These are phyloP conservation scores for Oeneis ivallda DNA, from an alignment of 2,888 invertebrate genomes.

Conservation along the genomic window DNA sequence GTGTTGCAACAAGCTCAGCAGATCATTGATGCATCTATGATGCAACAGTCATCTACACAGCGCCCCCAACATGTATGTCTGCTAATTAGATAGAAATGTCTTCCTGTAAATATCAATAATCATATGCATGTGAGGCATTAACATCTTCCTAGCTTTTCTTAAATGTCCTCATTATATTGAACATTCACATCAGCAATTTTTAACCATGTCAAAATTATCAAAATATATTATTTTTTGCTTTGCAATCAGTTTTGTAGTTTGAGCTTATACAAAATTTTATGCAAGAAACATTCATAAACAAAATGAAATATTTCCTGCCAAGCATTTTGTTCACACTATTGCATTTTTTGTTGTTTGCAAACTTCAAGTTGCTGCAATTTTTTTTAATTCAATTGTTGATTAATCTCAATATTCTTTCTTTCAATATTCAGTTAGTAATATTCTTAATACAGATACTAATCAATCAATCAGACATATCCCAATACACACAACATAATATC, in stretches of 20 bases:
- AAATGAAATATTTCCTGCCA: not conserved
- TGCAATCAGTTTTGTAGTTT: not conserved
- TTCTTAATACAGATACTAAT: not conserved
- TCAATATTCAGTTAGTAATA: not conserved
- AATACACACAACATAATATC: not conserved
- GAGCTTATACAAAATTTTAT: not conserved
- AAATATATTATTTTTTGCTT: not conserved
- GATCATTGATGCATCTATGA: slow-evolving; percentile 80
- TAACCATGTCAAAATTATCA: not conserved
- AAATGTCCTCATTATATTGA: not conserved
- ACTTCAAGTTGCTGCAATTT: not conserved
- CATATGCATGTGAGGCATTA: slow-evolving; percentile 36
- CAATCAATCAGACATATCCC: not conserved
- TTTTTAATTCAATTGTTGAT: too few species aligned
- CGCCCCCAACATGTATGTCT: slow-evolving; percentile 81
- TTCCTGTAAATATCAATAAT: slow-evolving; percentile 33
- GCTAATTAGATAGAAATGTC: slow-evolving; percentile 40
- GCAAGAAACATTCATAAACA: not conserved
- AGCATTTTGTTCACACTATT: not conserved
- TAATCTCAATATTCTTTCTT: too few species aligned
- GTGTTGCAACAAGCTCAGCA: slow-evolving; percentile 81
- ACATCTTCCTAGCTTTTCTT: slow-evolving; percentile 9
- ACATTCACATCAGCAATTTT: not conserved
- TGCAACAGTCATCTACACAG: slow-evolving; percentile 78
- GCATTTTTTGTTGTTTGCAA: not conserved